phyloP scores from a whole-genome alignment of 2,797 vertebrate species.

The Agapornis canus region DNA sequence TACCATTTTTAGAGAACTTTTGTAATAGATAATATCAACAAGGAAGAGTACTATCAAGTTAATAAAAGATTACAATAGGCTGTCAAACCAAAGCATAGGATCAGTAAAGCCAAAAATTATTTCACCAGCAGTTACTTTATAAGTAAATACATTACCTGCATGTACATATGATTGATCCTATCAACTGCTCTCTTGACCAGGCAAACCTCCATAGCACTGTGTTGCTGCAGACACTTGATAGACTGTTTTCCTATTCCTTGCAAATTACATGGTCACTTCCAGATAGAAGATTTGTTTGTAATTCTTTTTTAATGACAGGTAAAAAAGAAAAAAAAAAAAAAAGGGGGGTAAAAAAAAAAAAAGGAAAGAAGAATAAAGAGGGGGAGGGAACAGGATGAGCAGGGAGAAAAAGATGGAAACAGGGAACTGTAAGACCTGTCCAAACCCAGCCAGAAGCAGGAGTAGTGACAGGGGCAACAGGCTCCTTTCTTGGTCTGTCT shows the following conservation, averaged over 20 bases:
- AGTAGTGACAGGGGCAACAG: neutral
- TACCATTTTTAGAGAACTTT: neutral
- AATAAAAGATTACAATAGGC: neutral
- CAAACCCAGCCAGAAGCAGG: neutral
- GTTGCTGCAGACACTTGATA: neutral
- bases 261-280: neutral
- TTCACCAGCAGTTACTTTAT: neutral
- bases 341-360: too few species aligned
- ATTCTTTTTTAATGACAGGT: too few species aligned
- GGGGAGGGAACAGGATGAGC: neutral
- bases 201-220: neutral
- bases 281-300: neutral
- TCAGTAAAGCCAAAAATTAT: neutral
- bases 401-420: too few species aligned
- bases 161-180: neutral
- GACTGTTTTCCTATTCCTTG: neutral
- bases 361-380: neutral
- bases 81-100: neutral
- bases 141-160: accelerated
- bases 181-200: neutral
- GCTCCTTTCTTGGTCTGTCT: neutral
- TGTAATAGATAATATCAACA: neutral
- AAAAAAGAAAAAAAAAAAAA: neutral
- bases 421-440: neutral
- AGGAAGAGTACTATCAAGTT: neutral